phyloP scores from a whole-genome alignment of 2,888 invertebrate species.

The Criorhina ranunculi region DNA sequence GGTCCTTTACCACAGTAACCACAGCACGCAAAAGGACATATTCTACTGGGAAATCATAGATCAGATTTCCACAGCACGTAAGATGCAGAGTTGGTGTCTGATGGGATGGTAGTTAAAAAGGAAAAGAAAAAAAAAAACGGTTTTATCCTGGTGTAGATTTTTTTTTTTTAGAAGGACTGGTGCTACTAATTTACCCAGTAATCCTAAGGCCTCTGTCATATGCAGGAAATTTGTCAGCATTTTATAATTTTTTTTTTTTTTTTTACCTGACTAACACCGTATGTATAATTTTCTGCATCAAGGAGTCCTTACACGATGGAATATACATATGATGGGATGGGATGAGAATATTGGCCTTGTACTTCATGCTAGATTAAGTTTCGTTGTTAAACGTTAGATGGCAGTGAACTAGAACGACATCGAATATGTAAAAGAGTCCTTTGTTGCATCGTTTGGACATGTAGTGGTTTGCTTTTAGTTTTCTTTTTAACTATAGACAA shows the following conservation, averaged over 20 bases:
- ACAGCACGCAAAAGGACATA: slow-evolving; percentile 41
- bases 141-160: slow-evolving; percentile 1
- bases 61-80: slow-evolving; percentile 37
- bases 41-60: slow-evolving; percentile 35
- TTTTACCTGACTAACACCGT: slow-evolving; percentile 6
- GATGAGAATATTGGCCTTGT: background rate
- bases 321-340: slow-evolving; percentile 19
- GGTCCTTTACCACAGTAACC: slow-evolving; percentile 35
- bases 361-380: background rate
- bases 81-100: background rate
- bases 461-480: background rate
- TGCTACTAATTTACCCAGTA: slow-evolving; percentile 40
- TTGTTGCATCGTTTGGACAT: background rate
- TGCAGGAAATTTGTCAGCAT: slow-evolving; percentile 1
- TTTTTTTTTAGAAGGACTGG: background rate
- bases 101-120: slow-evolving; percentile 13
- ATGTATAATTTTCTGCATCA: slow-evolving; percentile 7
- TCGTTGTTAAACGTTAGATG: background rate
- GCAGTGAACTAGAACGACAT: background rate
- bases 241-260: background rate
- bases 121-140: background rate
- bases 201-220: slow-evolving; percentile 25
- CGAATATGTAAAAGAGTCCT: background rate
- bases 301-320: slow-evolving; percentile 6
- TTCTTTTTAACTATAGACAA: no score